phyloP scores from a whole-genome alignment of 2,888 invertebrate genomes.

The Automeris io region DNA sequence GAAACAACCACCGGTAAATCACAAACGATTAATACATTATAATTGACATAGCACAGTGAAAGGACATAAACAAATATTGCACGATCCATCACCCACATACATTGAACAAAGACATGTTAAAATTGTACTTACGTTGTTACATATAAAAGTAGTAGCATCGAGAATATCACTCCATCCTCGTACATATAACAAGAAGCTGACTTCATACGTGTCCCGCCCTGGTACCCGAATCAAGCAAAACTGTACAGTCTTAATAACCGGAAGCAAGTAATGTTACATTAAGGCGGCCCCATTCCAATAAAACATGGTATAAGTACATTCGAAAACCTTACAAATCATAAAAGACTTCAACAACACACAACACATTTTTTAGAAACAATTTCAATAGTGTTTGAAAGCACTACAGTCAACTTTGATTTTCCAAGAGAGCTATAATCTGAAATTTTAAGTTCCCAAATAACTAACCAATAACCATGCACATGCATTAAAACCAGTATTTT shows the following conservation, averaged over 20 bases:
- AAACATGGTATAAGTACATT: constrained; percentile 5
- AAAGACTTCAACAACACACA: constrained; percentile 4
- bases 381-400: neutral
- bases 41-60: constrained; percentile 9
- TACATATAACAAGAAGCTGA: constrained; percentile 39
- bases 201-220: constrained; percentile 24
- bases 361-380: neutral
- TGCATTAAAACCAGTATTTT: constrained; percentile 16
- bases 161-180: constrained; percentile 36
- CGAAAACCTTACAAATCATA: neutral
- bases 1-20: constrained; percentile 4
- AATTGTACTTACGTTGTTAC: constrained; percentile 48
- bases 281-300: constrained; percentile 7
- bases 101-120: constrained; percentile 31
- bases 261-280: constrained; percentile 27
- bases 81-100: constrained; percentile 19
- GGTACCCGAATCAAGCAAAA: constrained; percentile 42
- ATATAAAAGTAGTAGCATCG: constrained; percentile 29
- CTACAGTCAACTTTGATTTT: neutral
- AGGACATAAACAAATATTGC: constrained; percentile 11
- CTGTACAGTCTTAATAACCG: constrained; percentile 34
- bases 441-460: constrained; percentile 3
- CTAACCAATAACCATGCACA: constrained; percentile 23
- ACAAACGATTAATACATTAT: constrained; percentile 5
- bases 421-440: neutral